Percentiles rank a stretch among this genome's conserved stretches.
These are phyloP conservation scores for Ophioderma brevispina DNA, from an alignment of 35 echinoderm and acorn worm genomes.

Conservation along the genomic window DNA sequence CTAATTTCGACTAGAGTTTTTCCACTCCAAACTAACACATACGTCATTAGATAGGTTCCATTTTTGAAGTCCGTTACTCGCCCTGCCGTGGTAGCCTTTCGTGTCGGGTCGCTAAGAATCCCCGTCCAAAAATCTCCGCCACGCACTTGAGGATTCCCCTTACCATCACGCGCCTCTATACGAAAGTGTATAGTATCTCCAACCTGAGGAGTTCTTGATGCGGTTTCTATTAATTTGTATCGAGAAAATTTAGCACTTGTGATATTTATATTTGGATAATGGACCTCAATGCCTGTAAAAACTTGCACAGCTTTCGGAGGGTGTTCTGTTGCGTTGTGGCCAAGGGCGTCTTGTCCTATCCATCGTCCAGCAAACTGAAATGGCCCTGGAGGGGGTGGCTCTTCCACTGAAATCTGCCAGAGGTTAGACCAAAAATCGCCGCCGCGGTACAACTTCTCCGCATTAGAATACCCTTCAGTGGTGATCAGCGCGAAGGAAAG, in stretches of 20 bases:
- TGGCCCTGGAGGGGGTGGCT: background rate
- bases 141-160: background rate
- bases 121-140: background rate
- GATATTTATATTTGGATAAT: background rate
- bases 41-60: constrained; percentile 5
- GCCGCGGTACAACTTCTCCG: no score
- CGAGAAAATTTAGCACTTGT: background rate
- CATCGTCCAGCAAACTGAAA: background rate
- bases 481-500: no score
- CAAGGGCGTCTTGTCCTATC: background rate
- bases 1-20: background rate
- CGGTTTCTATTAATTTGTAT: background rate
- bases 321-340: background rate
- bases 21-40: background rate
- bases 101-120: background rate
- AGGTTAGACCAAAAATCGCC: no score
- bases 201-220: background rate
- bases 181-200: background rate
- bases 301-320: background rate
- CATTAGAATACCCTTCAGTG: no score
- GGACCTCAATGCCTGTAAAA: background rate
- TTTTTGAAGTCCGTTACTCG: background rate
- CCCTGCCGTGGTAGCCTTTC: background rate
- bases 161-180: background rate
- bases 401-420: no score